These are phyloP conservation scores for Drosophila robusta DNA, from an alignment of 2,888 invertebrate genomes.

Conservation along the genomic window DNA sequence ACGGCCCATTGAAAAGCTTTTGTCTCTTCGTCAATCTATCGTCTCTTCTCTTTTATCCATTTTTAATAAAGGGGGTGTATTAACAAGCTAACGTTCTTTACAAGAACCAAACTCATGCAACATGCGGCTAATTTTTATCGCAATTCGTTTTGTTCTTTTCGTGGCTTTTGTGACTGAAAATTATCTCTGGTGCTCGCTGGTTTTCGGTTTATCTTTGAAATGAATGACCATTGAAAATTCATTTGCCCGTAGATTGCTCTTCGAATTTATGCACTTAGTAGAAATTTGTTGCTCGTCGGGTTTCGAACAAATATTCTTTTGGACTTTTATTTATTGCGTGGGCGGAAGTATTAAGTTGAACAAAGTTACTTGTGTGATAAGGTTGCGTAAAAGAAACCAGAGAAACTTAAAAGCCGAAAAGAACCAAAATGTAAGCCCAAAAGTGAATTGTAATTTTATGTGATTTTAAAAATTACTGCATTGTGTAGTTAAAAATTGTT, in stretches of 20 bases:
- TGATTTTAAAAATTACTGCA: not conserved
- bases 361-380: constrained; percentile 53
- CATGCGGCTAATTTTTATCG: constrained; percentile 47
- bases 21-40: constrained; percentile 1
- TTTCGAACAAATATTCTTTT: constrained; percentile 28
- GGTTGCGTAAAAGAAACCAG: constrained; percentile 20
- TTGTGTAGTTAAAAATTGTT: not conserved
- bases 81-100: constrained; percentile 21
- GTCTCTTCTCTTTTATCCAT: constrained; percentile 4
- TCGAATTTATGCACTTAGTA: constrained; percentile 57
- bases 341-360: constrained; percentile 63
- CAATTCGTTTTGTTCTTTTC: constrained; percentile 42
- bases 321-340: constrained; percentile 32
- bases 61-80: constrained; percentile 66
- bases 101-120: constrained; percentile 17
- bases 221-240: constrained; percentile 54
- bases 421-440: not conserved
- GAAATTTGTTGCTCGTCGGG: constrained; percentile 57
- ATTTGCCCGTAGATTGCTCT: constrained; percentile 34
- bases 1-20: constrained; percentile 2
- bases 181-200: constrained; percentile 29
- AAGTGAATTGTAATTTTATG: not conserved
- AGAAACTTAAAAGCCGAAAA: constrained; percentile 8
- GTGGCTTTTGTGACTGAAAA: constrained; percentile 43
- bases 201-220: constrained; percentile 35